Conservation (phyloP, 2,113 vertebrate genomes). For the Balaeniceps rex region DNA sequence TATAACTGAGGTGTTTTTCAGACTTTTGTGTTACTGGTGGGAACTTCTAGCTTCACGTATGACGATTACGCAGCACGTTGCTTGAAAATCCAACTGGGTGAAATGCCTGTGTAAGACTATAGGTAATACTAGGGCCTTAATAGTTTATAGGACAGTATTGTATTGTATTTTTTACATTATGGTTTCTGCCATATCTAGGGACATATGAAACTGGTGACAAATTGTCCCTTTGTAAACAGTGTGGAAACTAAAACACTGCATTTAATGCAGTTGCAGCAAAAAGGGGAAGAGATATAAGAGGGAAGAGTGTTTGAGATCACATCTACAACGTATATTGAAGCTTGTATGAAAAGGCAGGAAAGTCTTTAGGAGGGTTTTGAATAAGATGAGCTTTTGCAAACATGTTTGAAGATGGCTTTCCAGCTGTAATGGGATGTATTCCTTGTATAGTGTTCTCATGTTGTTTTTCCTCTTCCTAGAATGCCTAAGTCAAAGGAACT, state of each 20-base stretch:
- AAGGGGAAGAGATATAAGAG: neutral
- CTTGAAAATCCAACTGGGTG: neutral
- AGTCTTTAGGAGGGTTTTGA: neutral
- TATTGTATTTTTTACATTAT: neutral
- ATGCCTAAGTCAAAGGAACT: conserved; percentile 99
- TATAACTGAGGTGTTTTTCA: neutral
- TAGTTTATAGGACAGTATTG: neutral
- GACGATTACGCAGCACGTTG: accelerated
- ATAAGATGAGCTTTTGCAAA: neutral
- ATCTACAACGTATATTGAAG: neutral
- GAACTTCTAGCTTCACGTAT: neutral
- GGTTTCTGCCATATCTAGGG: neutral
- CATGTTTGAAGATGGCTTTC: neutral
- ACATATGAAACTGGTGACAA: neutral
- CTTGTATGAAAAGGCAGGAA: neutral
- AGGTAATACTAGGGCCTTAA: neutral
- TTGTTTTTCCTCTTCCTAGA: conserved; percentile 70
- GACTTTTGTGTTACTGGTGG: neutral
- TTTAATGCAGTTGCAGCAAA: neutral
- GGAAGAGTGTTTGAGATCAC: neutral
- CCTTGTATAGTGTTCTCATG: neutral
- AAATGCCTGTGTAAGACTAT: accelerated
- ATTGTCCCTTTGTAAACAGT: neutral
- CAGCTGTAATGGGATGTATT: neutral
- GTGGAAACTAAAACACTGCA: neutral